Evolutionary conservation across 2,113 vertebrate species (phyloP).

Genomic region (Opisthocomus hoazin): DNA sequence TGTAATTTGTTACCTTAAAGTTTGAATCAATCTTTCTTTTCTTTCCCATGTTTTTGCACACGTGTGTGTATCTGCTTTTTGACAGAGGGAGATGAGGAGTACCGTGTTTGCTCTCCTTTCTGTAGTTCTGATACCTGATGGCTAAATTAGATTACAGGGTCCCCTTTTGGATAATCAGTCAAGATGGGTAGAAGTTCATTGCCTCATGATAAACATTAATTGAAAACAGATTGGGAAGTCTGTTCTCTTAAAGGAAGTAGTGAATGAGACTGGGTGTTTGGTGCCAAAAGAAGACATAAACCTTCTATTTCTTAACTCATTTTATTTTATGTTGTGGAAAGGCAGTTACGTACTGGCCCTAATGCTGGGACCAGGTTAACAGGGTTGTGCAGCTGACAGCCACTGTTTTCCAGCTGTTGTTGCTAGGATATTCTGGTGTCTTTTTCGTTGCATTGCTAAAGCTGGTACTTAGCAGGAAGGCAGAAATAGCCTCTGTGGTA

Average conservation of each 20-base stretch:
- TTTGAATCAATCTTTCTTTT: background rate
- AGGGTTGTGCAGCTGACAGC: background rate
- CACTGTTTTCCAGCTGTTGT: background rate
- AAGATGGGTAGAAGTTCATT: background rate
- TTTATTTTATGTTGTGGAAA: background rate
- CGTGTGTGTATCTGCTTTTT: background rate
- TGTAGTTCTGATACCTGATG: background rate
- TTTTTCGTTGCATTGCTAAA: background rate
- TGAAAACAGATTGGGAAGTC: background rate
- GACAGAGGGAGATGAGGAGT: background rate
- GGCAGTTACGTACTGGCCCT: background rate
- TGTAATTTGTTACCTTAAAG: background rate
- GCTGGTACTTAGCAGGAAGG: background rate
- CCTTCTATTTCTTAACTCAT: background rate
- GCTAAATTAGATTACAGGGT: background rate
- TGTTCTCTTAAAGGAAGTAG: background rate
- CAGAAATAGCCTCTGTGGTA: background rate
- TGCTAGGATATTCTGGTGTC: conserved; percentile 17
- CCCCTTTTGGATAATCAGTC: background rate
- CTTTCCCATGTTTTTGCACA: background rate
- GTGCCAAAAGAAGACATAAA: background rate
- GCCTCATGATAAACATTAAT: background rate
- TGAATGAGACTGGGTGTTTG: background rate
- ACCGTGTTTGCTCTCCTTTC: background rate
- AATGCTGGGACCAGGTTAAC: background rate